Evolutionary conservation across 2,888 invertebrate species (phyloP), one percentile per base, ranked within the genome.

Genomic region (Limnephilus lunatus): DNA sequence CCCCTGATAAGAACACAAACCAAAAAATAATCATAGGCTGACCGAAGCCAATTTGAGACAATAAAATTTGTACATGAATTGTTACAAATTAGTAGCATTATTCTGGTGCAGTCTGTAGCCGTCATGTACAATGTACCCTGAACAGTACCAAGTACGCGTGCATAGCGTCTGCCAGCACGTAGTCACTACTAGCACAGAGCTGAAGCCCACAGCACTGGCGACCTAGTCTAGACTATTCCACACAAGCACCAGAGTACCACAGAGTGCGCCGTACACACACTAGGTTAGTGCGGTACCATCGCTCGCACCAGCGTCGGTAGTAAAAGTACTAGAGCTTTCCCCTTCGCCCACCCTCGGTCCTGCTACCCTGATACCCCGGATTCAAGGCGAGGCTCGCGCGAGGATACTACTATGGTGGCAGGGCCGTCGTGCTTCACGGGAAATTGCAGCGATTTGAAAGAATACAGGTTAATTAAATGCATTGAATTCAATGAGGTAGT

Each of bases 141-240:
- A 14, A 44, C 48, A n/a, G 44, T 15, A 44, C 85, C 25, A 30
- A 44, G 85, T 86, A 30, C n/a, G 12, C 25, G 14, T 14, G 30
- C 39, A n/a, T 68, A 87, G 15, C 4, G 48, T 87, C 9, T 31
- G 35, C 68, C 15, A 53, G 87, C 31, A 68, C 87, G 31, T 53
- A 68, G 31, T 9, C 5, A 53, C 31, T 68, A 19, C 53, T 30
- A 87, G 68, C 32, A 87, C 87, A 87, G 68, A 68, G 25, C 68
- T 68, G 68, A 53, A 87, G 87, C 87, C 96, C 95, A 96, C 96
- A 96, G 96, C 96, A 96, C 96, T 96, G 96, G 96, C 96, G 96
- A 96, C 96, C 96, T 96, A 96, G 96, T 96, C 96, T 96, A 96
- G 96, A 96, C 96, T 82, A 82, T 80, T 44, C 89, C 30, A 88